Percentiles rank a stretch among this genome's conserved stretches.
These are phyloP conservation scores for Melozone crissalis DNA, from an alignment of 2,113 vertebrate genomes.

Conservation along the genomic window DNA sequence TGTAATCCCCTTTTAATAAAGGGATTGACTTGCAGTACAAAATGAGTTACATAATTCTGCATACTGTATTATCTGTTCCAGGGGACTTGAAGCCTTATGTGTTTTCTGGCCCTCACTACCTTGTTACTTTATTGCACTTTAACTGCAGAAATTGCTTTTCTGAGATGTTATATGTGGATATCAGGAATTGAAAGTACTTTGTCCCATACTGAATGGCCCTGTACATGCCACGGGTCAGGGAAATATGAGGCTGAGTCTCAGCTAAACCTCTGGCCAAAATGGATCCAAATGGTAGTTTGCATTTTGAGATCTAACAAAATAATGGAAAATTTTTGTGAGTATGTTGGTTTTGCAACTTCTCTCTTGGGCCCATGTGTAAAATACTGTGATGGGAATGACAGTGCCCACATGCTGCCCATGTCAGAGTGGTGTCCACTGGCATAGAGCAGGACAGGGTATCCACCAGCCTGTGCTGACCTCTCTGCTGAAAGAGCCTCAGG, in stretches of 20 bases:
- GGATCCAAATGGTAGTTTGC: not conserved
- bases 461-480: not conserved
- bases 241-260: not conserved
- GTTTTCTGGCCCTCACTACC: not conserved
- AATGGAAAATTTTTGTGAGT: not conserved
- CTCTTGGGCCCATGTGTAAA: accelerated
- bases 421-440: not conserved
- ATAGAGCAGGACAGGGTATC: not conserved
- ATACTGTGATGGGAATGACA: not conserved
- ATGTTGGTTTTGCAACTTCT: not conserved
- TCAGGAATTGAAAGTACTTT: not conserved
- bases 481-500: not conserved
- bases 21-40: not conserved
- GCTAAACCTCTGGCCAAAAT: not conserved
- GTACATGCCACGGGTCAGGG: not conserved
- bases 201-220: not conserved
- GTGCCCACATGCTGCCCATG: accelerated
- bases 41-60: not conserved
- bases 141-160: not conserved
- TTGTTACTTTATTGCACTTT: not conserved
- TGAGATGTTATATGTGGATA: not conserved
- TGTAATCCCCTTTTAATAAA: constrained; percentile 39
- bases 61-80: not conserved
- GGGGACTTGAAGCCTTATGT: not conserved
- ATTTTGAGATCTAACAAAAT: not conserved